Conservation (phyloP, 2,888 invertebrate species). For the Xanthostigma xanthostigma region DNA sequence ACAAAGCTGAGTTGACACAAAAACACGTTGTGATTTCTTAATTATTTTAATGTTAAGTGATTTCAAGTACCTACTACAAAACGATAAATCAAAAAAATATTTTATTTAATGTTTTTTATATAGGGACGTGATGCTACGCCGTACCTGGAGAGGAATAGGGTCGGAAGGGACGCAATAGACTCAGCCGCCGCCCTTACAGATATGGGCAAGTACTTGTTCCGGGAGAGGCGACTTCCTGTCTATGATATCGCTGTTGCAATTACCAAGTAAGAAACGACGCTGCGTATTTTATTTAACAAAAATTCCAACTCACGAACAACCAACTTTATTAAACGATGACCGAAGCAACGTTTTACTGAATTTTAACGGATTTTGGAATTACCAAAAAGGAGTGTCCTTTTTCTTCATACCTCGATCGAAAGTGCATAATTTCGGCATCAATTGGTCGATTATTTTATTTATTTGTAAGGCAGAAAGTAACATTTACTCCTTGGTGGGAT, state of each 20-base stretch:
- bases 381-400: neutral
- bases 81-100: no score
- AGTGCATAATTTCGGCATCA: no score
- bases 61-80: no score
- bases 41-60: no score
- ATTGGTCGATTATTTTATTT: no score
- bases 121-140: slow-evolving; percentile 91
- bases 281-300: neutral
- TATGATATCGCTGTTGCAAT: slow-evolving; percentile 93
- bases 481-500: no score
- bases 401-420: no score
- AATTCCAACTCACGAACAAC: no score
- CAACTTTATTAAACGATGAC: neutral
- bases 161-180: slow-evolving; percentile 86
- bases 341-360: slow-evolving; percentile 4
- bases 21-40: no score
- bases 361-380: neutral
- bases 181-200: slow-evolving; percentile 89
- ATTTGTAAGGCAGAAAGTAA: no score
- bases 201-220: slow-evolving; percentile 94
- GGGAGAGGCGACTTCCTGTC: slow-evolving; percentile 83
- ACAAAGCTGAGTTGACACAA: no score
- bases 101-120: slow-evolving; percentile 11
- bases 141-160: slow-evolving; percentile 83
- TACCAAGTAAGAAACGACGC: slow-evolving; percentile 65